Evolutionary conservation across 2,888 invertebrate species (phyloP), one percentile per base, ranked within the genome.

Genomic region (Nezara viridula): DNA sequence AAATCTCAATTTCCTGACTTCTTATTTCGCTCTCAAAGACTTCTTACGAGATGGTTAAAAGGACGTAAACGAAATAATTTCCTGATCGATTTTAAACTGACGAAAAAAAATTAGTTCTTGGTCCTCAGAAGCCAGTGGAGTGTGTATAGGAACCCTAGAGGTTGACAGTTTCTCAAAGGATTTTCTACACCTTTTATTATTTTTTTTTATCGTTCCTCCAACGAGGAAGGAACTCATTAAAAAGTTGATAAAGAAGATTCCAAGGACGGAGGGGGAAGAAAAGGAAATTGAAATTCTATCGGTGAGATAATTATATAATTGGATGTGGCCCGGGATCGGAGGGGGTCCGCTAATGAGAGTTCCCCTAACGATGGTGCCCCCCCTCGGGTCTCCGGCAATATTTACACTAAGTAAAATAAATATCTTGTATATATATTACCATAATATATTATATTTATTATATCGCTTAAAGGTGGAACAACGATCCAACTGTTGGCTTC

Each of bases 281-380:
- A 88, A 73, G 88, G 88, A 88, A 88, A 88, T 88, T 88, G 88
- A 88, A 88, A 88, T 88, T 88, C 88, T 88, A 88, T 88, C 88
- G 73, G 73, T 32, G 44, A 49, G 66, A 88, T 88, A 88, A 88
- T 88, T 55, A 88, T 73, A 88, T 88, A 88, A 88, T 88, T 88
- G 88, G 88, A 88, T 40, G 73, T 60, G 40, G 73, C 66, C 73
- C 60, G 44, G 49, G 24, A 27, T 49, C 21, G 86, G 60, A 16
- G 44, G 44, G 44, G 47, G n/a, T 16, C 10, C 40, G 0, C 44
- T 81, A 81, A 81, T 81, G 81, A 81, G 81, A 3, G 27, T n/a
- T 81, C 44, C 40, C 81, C 44, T 81, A 81, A 81, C 81, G 81
- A 81, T 47, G 4, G 3, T 16, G 12, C 10, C 44, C 2, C 44